A percentile compares a stretch with the other conserved stretches of the same genome.
These are phyloP conservation scores for Dinomys branickii DNA, from an alignment of 2,113 vertebrate genomes.

Conservation along the genomic window DNA sequence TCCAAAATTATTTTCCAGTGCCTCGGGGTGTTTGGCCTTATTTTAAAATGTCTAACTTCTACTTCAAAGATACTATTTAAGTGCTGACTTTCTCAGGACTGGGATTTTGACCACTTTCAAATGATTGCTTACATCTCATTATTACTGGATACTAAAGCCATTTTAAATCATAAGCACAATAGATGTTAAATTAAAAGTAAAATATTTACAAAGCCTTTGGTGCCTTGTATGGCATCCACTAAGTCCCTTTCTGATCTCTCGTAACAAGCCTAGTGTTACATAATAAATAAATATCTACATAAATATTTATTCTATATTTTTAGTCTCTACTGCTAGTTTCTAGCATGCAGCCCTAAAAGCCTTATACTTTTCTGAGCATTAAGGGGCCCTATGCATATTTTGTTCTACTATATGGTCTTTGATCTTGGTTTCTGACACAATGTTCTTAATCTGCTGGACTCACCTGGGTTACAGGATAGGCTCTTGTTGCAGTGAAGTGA, in stretches of 20 bases:
- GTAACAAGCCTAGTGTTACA: background rate
- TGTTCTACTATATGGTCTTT: background rate
- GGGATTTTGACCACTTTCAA: conserved; percentile 13
- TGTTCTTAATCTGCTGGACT: background rate
- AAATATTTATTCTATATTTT: background rate
- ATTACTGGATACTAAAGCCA: background rate
- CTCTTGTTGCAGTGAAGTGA: background rate
- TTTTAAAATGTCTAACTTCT: conserved; percentile 34
- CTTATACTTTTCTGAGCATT: background rate
- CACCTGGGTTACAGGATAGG: background rate
- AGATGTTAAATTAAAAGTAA: conserved; percentile 23
- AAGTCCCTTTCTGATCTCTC: background rate
- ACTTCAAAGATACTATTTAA: conserved; percentile 43
- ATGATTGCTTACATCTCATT: background rate
- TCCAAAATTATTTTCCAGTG: background rate
- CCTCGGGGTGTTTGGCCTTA: background rate
- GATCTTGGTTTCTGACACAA: background rate
- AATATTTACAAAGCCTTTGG: background rate
- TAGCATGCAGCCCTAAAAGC: background rate
- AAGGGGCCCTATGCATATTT: background rate
- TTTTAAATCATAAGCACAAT: conserved; percentile 1
- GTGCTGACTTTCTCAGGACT: background rate
- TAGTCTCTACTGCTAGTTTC: background rate
- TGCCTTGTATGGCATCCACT: background rate
- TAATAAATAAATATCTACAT: background rate